A percentile compares a stretch with the other conserved stretches of the same genome.
Conservation (phyloP, 2,888 invertebrate species). For the Hyles lineata region DNA sequence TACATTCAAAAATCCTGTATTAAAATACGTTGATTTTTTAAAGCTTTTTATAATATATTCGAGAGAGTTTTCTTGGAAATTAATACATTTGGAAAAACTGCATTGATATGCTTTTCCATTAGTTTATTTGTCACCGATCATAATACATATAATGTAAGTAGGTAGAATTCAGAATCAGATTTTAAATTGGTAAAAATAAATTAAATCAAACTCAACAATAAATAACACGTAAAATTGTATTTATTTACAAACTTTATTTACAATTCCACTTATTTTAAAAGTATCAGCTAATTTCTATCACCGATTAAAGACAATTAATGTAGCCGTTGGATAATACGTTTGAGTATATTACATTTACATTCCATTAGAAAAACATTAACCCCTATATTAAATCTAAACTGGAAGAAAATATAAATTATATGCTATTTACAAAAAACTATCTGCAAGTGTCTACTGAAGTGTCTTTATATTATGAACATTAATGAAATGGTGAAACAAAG, state of each 20-base stretch:
- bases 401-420: conserved; percentile 24
- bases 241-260: conserved; percentile 77
- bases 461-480: not conserved
- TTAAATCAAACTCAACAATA: conserved; percentile 50
- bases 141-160: no score
- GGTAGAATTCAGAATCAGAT: no score
- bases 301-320: conserved; percentile 38
- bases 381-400: conserved; percentile 11
- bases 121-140: no score
- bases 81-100: no score
- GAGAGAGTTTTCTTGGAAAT: no score
- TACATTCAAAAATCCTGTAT: no score
- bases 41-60: no score
- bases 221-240: conserved; percentile 76
- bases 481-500: not conserved
- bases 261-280: conserved; percentile 55
- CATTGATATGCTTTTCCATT: no score
- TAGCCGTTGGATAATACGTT: conserved; percentile 27
- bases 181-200: not conserved
- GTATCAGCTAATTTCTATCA: conserved; percentile 28
- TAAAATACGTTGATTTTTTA: no score
- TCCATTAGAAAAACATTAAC: conserved; percentile 19
- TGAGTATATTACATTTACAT: conserved; percentile 17
- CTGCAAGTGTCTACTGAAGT: not conserved
- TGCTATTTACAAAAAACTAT: conserved; percentile 12